phyloP scores from a whole-genome alignment of 2,888 invertebrate species.

The Apamea crenata region DNA sequence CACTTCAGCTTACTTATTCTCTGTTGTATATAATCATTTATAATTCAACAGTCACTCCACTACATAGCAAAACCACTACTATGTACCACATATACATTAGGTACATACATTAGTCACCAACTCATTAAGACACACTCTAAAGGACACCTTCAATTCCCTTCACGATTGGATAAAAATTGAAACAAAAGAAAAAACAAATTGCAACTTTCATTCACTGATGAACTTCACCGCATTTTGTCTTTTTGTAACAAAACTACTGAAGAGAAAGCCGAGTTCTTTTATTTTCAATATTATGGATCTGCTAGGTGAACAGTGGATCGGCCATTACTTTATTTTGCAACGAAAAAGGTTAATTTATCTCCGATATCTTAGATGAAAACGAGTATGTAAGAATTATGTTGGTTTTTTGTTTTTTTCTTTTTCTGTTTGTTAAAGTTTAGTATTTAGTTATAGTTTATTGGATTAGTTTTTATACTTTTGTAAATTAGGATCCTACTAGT shows the following conservation, averaged over 20 bases:
- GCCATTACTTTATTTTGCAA: not conserved
- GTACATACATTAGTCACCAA: not conserved
- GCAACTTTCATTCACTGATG: conserved; percentile 58
- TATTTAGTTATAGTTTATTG: no score
- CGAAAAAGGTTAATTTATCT: not conserved
- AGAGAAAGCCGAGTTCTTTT: conserved; percentile 58
- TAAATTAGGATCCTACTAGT: no score
- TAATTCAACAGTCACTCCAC: not conserved
- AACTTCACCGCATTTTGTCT: conserved; percentile 42
- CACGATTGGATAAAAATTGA: not conserved
- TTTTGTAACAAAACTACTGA: conserved; percentile 34
- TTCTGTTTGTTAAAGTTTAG: no score
- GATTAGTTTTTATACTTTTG: no score
- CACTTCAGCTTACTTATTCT: no score
- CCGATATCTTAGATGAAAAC: not conserved
- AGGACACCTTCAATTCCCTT: conserved; percentile 18
- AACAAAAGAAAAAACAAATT: conserved; percentile 7
- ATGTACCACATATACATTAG: not conserved
- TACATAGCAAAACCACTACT: not conserved
- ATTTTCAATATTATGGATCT: conserved; percentile 47
- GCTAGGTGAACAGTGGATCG: not conserved
- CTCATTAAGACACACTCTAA: not conserved
- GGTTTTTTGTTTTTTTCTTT: no score
- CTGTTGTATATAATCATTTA: no score
- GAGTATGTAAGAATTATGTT: no score